Evolutionary conservation across 2,888 invertebrate species (phyloP).

Genomic region (Rotaria socialis): DNA sequence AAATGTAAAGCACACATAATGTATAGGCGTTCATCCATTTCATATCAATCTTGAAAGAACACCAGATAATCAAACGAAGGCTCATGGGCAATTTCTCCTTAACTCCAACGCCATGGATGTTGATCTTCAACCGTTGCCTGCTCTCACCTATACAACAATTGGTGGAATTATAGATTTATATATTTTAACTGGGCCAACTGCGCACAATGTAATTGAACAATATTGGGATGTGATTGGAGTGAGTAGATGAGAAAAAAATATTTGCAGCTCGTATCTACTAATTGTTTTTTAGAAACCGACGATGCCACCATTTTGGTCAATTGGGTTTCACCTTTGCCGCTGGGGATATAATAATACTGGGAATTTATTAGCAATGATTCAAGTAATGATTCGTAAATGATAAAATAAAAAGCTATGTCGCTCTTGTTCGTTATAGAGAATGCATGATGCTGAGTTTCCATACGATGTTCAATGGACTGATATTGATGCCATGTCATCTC

Average conservation of each 20-base stretch:
- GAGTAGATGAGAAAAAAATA: background rate
- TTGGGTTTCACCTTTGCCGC: constrained; percentile 55
- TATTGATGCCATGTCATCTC: constrained; percentile 53
- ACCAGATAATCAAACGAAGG: background rate
- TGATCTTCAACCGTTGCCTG: constrained; percentile 65
- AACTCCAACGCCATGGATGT: constrained; percentile 66
- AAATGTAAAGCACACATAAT: background rate
- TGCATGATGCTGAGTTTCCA: background rate
- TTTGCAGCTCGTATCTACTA: background rate
- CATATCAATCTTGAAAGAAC: constrained; percentile 7
- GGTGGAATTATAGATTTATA: constrained; percentile 52
- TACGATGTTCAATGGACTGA: constrained; percentile 43
- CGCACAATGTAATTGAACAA: constrained; percentile 49
- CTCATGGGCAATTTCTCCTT: constrained; percentile 28
- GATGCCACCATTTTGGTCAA: constrained; percentile 55
- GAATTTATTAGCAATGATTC: background rate
- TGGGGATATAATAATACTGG: constrained; percentile 52
- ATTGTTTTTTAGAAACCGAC: constrained; percentile 48
- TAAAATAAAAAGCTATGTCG: too few relatives aligned
- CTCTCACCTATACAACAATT: constrained; percentile 50
- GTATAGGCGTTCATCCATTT: constrained; percentile 28
- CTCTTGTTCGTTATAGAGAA: background rate
- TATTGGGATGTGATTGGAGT: constrained; percentile 51
- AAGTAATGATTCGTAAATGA: background rate
- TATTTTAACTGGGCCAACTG: constrained; percentile 50